Evolutionary conservation across 2,888 invertebrate species (phyloP), one percentile per base, ranked within the genome.

Genomic region (Heliconius erato): DNA sequence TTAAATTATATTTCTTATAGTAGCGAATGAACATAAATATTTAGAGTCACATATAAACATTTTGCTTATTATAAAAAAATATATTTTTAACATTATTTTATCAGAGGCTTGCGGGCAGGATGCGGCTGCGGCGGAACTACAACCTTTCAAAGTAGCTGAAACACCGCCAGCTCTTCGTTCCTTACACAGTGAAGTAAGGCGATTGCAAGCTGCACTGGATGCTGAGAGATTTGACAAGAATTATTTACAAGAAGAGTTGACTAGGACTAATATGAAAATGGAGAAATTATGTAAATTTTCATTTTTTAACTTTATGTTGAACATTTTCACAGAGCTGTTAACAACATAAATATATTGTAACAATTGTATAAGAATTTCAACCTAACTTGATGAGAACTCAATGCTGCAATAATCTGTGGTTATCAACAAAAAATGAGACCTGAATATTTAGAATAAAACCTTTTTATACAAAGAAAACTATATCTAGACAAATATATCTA

Each of bases 181-280:
- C 0, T 86, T 94, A 44, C 95, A 95, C 83, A 87, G 92, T 79
- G 96, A 92, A 87, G 95, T 97, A 19, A 92, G 96, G 28, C 92
- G 95, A 6, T 88, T 97, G 69, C 96, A 95, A 85, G 96, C 96
- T 0, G 96, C 97, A 35, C 89, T 97, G 11, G 97, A 97, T 85
- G 95, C 96, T 0, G 97, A 97, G 89, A 93, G 96, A 67, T 97
- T 96, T 88, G 97, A 97, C 87, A 96, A 97, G 79, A 95, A 94
- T 82, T 97, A 97, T 87, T 88, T 97, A 28, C 96, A 96, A 82
- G 97, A 97, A 54, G 97, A 97, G 87, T 88, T 97, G 0, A 91
- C 93, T 49, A 91, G 94, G 74, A 96, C 96, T 65, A 95, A 96
- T 81, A 92, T 94, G 65, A 96, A 95, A 87, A 91, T 97, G 84